Conservation (phyloP, 2,888 invertebrate genomes). For the Exephanes ischioxanthus region DNA sequence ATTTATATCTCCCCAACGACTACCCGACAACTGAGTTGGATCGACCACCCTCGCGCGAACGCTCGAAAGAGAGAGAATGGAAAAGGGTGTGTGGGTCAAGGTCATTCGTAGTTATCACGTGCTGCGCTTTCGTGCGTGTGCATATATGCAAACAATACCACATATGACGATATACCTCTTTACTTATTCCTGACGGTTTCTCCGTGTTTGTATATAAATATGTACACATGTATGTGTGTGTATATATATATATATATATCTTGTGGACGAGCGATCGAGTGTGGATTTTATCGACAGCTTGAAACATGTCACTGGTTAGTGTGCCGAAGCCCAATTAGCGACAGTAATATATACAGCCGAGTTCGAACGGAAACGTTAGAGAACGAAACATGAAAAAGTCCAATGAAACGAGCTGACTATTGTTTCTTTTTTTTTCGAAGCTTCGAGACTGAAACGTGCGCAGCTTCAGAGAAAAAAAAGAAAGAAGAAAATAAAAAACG, state of each 20-base stretch:
- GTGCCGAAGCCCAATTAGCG: slow-evolving; percentile 66
- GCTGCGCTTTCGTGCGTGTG: slow-evolving; percentile 52
- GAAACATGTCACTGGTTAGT: slow-evolving; percentile 72
- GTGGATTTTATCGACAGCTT: slow-evolving; percentile 67
- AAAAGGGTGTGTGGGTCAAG: slow-evolving; percentile 58
- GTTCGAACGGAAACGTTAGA: slow-evolving; percentile 22
- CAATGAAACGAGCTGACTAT: neutral
- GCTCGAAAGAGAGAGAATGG: slow-evolving; percentile 43
- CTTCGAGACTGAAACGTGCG: neutral
- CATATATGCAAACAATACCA: slow-evolving; percentile 52
- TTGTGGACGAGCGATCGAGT: slow-evolving; percentile 40
- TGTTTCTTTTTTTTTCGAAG: neutral
- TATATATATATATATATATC: neutral
- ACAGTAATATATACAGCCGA: slow-evolving; percentile 36
- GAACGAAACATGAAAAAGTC: slow-evolving; percentile 20
- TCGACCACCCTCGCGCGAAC: slow-evolving; percentile 12
- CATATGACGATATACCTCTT: slow-evolving; percentile 47
- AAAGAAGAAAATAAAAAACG: slow-evolving; percentile 5
- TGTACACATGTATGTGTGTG: slow-evolving; percentile 35
- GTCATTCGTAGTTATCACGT: slow-evolving; percentile 55
- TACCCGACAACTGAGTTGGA: slow-evolving; percentile 48
- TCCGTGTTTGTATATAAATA: neutral
- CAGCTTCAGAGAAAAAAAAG: slow-evolving; percentile 10
- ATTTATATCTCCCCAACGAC: slow-evolving; percentile 43
- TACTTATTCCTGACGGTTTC: slow-evolving; percentile 31